Evolutionary conservation across 2,888 invertebrate species (phyloP), one percentile per base, ranked within the genome.

Genomic region (Abrostola triplasia): DNA sequence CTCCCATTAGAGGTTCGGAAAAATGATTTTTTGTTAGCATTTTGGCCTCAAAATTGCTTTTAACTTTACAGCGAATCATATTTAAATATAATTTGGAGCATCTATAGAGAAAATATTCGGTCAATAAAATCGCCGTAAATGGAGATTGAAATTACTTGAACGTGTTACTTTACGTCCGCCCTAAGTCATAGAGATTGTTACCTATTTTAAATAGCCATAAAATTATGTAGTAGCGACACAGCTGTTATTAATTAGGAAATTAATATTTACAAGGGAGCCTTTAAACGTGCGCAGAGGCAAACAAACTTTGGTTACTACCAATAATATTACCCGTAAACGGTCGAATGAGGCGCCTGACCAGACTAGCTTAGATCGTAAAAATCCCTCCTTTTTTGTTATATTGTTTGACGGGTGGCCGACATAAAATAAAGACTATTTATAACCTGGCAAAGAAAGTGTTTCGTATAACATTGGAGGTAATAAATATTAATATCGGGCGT

Each of bases 381-480:
- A 74, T 65, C 55, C 61, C 62, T 65, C 57, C 56, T 74, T 80
- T 90, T 90, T 88, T 88, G 89, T 90, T 90, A 89, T 87, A 85
- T 86, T 84, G 86, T 91, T 89, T 90, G 88, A 91, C 89, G 90
- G 90, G 90, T 90, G 89, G 90, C 86, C 87, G 78, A 84, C 86
- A 86, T 91, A 90, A 91, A 91, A 90, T 84, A 88, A 85, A 84
- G 79, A 80, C 91, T 92, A 93, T 93, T 93, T 92, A 90, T 93
- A 92, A 88, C 84, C 82, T 80, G 73, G 78, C 76, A 85, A 85
- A 85, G 87, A 90, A 89, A 91, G 88, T 90, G 88, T 90, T 89
- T 83, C 81, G 83, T 87, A 86, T 86, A 87, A 79, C 84, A 87
- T 87, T 86, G 83, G 74, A 83, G 83, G 89, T 84, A 88, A 90